phyloP scores from a whole-genome alignment of 1,140 invertebrate genomes.

The Halyomorpha halys region DNA sequence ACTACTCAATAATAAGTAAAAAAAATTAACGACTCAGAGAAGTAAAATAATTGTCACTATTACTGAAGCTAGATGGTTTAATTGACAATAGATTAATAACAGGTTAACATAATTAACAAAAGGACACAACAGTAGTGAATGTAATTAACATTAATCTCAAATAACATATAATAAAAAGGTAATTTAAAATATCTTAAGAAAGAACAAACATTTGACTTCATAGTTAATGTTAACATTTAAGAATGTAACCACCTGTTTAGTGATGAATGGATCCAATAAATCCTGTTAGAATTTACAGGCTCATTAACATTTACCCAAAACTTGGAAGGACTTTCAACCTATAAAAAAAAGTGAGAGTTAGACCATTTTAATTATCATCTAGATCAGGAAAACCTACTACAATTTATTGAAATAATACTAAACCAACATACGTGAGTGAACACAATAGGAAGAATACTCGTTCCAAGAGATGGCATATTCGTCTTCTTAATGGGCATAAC shows the following conservation, averaged over 20 bases:
- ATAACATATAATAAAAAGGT: too few species aligned
- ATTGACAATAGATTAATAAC: too few species aligned
- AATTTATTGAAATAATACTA: not conserved
- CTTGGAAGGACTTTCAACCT: slow-evolving; percentile 24
- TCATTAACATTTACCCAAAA: slow-evolving; percentile 27
- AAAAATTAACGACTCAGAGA: too few species aligned
- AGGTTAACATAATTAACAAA: too few species aligned
- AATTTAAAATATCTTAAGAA: too few species aligned
- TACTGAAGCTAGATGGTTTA: too few species aligned
- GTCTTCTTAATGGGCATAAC: not conserved
- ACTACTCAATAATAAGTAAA: too few species aligned
- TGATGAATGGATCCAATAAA: not conserved
- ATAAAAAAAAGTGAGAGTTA: not conserved
- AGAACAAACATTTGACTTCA: too few species aligned
- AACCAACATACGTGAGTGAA: not conserved
- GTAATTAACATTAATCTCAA: too few species aligned
- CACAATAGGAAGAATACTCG: not conserved
- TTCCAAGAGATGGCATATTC: not conserved
- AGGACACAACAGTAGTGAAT: too few species aligned
- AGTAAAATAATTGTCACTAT: too few species aligned
- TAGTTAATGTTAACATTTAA: too few species aligned
- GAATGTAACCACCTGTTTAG: slow-evolving; percentile 4
- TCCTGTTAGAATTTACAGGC: not conserved
- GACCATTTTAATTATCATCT: not conserved
- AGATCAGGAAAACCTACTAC: not conserved